Evolutionary conservation across 2,888 invertebrate species (phyloP).

Genomic region (Agrypnus murinus): DNA sequence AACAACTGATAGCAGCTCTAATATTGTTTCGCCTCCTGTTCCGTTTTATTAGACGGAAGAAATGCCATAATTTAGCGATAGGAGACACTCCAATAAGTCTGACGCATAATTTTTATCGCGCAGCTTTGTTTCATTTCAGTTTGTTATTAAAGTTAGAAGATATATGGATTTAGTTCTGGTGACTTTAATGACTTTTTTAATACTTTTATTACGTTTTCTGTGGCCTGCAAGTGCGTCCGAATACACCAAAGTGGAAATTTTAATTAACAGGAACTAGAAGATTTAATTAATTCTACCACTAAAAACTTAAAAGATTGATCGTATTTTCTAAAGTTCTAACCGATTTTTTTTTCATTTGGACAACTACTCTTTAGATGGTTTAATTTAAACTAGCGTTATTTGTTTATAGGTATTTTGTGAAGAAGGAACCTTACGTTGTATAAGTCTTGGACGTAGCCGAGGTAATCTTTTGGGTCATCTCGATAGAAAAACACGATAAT

Average conservation of each 20-base stretch:
- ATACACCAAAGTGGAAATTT: slow-evolving; percentile 26
- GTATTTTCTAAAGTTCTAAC: not conserved
- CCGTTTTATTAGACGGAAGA: slow-evolving; percentile 53
- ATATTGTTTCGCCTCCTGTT: slow-evolving; percentile 53
- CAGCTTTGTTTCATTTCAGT: slow-evolving; percentile 59
- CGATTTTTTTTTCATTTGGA: not conserved
- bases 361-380: too few relatives aligned
- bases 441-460: too few relatives aligned
- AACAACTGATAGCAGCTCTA: slow-evolving; percentile 57
- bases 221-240: slow-evolving; percentile 26
- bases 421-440: too few relatives aligned
- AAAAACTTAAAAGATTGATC: slow-evolving; percentile 25
- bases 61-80: slow-evolving; percentile 61
- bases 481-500: too few relatives aligned
- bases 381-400: too few relatives aligned
- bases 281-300: slow-evolving; percentile 26
- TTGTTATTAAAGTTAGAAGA: slow-evolving; percentile 61
- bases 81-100: slow-evolving; percentile 60
- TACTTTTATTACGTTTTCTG: slow-evolving; percentile 39
- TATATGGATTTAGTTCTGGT: slow-evolving; percentile 59
- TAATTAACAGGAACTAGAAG: slow-evolving; percentile 21
- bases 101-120: slow-evolving; percentile 62
- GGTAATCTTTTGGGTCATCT: too few relatives aligned
- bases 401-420: too few relatives aligned
- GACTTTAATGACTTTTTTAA: slow-evolving; percentile 57